Conservation (phyloP, 2,888 invertebrate species). For the Agonopterix subpropinquella region DNA sequence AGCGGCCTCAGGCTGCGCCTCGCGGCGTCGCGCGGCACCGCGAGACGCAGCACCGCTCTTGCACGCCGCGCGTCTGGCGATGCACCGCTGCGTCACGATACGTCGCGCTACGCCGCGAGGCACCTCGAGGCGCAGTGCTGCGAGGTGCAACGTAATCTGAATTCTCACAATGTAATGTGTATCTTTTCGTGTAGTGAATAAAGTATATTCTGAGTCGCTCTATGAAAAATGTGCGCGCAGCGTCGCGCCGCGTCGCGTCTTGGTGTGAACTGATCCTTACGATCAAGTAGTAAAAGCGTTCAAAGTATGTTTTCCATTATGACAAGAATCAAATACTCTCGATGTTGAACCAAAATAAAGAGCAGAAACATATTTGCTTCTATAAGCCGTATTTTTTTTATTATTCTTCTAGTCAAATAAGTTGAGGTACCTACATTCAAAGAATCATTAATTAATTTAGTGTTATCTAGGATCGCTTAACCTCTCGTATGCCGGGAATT, state of each 20-base stretch:
- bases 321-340: too few relatives aligned
- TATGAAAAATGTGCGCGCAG: constrained; percentile 6
- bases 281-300: too few relatives aligned
- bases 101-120: constrained; percentile 1
- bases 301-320: too few relatives aligned
- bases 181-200: constrained; percentile 10
- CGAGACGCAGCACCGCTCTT: constrained; percentile 10
- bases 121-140: constrained; percentile 2
- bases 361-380: too few relatives aligned
- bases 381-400: too few relatives aligned
- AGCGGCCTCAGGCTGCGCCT: constrained; percentile 10
- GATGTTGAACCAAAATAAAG: too few relatives aligned
- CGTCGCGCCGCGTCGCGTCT: not conserved
- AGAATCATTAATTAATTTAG: too few relatives aligned
- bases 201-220: constrained; percentile 9
- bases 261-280: not conserved
- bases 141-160: constrained; percentile 4
- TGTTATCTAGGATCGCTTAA: too few relatives aligned
- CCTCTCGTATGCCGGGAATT: too few relatives aligned
- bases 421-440: too few relatives aligned
- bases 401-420: too few relatives aligned
- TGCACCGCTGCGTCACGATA: constrained; percentile 1
- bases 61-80: constrained; percentile 3
- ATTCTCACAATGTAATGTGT: constrained; percentile 12
- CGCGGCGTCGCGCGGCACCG: constrained; percentile 11